These are phyloP conservation scores for Diadegma fenestrale DNA, from an alignment of 2,888 invertebrate genomes.

Conservation along the genomic window DNA sequence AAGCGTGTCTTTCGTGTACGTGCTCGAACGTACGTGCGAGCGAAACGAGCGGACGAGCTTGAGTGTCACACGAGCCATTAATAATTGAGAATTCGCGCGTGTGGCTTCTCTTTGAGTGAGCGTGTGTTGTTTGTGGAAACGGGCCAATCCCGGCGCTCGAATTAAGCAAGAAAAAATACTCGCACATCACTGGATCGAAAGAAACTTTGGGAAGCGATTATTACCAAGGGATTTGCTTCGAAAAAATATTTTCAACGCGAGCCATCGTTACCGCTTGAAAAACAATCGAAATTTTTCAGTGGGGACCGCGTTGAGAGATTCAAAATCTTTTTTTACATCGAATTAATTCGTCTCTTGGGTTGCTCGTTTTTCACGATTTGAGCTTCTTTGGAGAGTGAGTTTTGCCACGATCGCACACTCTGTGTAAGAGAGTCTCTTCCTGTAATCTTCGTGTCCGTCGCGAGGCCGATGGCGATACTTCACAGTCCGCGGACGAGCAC, in stretches of 20 bases:
- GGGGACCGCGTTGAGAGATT: background rate
- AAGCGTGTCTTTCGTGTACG: conserved; percentile 15
- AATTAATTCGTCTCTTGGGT: too few species aligned
- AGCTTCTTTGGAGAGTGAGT: conserved; percentile 8
- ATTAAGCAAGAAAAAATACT: background rate
- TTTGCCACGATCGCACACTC: background rate
- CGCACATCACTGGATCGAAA: background rate
- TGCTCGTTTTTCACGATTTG: background rate
- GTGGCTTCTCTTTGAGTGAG: conserved; percentile 22
- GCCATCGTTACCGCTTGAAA: background rate
- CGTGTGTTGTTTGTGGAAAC: conserved; percentile 69
- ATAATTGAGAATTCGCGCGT: conserved; percentile 67
- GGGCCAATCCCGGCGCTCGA: conserved; percentile 54
- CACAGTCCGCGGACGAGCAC: background rate
- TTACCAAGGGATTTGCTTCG: background rate
- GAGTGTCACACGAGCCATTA: conserved; percentile 62
- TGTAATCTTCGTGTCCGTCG: conserved; percentile 69
- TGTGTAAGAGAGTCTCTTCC: conserved; percentile 63
- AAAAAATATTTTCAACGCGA: conserved; percentile 2
- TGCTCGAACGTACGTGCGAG: conserved; percentile 29
- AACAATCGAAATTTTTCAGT: background rate
- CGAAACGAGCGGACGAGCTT: conserved; percentile 8
- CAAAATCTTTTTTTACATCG: background rate
- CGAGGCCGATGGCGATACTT: conserved; percentile 60
- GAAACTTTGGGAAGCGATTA: conserved; percentile 7